A percentile compares a stretch with the other conserved stretches of the same genome.
Conservation (phyloP, 2,888 invertebrate genomes). For the Drosophila hamatofila region DNA sequence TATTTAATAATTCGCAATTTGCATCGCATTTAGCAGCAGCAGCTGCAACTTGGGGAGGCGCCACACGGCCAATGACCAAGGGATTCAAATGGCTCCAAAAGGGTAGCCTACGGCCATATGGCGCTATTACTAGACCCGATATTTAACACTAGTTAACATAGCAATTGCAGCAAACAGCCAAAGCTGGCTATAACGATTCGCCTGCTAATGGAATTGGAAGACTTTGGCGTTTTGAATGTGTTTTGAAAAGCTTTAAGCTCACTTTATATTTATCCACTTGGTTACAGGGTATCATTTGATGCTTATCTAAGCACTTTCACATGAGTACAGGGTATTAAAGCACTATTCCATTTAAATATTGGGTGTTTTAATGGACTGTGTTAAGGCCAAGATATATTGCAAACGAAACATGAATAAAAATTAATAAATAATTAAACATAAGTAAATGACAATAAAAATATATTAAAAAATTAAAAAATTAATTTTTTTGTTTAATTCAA, state of each 20-base stretch:
- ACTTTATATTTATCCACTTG: background rate
- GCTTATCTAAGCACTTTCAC: background rate
- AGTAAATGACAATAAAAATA: no score
- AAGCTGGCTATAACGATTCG: background rate
- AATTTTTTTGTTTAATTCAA: no score
- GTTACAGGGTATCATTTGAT: background rate
- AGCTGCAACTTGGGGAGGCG: conserved; percentile 13
- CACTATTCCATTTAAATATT: no score
- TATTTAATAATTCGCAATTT: conserved; percentile 73
- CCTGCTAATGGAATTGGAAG: no score
- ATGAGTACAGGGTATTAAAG: no score
- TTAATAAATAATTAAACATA: no score
- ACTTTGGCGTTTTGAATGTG: no score
- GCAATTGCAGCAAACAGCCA: background rate
- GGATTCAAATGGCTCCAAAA: conserved; percentile 6
- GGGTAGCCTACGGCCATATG: conserved; percentile 39
- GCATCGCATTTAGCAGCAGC: conserved; percentile 52
- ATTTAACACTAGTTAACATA: background rate
- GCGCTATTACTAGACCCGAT: background rate
- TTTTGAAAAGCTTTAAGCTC: no score
- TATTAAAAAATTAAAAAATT: no score
- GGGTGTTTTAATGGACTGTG: no score
- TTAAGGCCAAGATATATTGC: no score
- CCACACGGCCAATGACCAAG: conserved; percentile 36
- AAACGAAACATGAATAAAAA: no score